A percentile compares a stretch with the other conserved stretches of the same genome.
Conservation (phyloP, 2,797 vertebrate genomes). For the Florisuga fusca region DNA sequence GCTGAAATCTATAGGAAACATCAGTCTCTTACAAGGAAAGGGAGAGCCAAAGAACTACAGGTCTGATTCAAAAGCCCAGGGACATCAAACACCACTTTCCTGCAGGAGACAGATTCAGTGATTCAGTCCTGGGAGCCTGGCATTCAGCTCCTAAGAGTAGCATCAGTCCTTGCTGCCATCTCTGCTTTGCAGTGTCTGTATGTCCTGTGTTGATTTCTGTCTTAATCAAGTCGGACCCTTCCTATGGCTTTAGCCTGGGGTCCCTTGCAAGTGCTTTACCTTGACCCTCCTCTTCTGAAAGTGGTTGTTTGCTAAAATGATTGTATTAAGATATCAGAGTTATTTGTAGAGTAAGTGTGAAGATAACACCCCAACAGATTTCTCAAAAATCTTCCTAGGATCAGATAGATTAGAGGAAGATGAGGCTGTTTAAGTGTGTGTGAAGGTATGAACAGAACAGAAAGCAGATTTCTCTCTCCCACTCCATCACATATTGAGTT, state of each 20-base stretch:
- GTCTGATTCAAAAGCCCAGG: background rate
- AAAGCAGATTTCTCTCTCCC: background rate
- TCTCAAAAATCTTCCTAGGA: background rate
- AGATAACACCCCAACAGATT: background rate
- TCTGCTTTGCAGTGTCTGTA: background rate
- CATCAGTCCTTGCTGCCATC: background rate
- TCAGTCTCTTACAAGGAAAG: background rate
- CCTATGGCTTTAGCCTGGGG: background rate
- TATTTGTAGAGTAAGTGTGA: background rate
- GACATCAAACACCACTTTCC: background rate
- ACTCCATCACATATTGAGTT: fast-evolving
- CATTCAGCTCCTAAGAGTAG: background rate
- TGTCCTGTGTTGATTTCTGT: background rate
- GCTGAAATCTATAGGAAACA: background rate
- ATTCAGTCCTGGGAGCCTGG: conserved; percentile 8
- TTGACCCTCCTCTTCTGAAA: background rate
- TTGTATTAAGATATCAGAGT: background rate
- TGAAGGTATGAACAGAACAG: background rate
- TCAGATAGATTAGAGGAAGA: background rate
- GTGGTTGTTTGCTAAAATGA: background rate
- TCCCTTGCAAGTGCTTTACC: background rate
- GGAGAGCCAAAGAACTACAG: background rate
- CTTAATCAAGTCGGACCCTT: background rate
- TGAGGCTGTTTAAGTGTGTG: background rate
- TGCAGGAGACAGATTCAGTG: background rate